phyloP scores from a whole-genome alignment of 1,140 invertebrate genomes.

The Campoletis sonorensis region DNA sequence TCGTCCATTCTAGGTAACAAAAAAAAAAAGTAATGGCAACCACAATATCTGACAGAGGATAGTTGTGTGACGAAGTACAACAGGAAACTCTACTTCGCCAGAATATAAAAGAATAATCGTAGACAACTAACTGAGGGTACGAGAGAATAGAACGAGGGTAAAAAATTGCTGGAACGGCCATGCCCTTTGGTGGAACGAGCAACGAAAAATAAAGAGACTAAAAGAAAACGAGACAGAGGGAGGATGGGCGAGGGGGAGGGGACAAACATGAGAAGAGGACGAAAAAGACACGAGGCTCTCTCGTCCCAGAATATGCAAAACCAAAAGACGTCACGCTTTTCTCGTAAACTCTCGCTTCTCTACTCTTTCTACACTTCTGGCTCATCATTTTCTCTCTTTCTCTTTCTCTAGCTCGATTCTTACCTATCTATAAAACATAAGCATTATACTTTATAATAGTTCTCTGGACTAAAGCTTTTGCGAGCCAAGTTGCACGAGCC shows the following conservation, averaged over 20 bases:
- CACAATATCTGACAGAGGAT: too few species aligned
- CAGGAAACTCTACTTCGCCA: too few species aligned
- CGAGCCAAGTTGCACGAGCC: constrained; percentile 29
- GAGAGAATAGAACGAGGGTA: not conserved
- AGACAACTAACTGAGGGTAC: too few species aligned
- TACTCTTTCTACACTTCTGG: not conserved
- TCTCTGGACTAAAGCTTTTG: constrained; percentile 39
- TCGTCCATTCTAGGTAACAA: too few species aligned
- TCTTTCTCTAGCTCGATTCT: constrained; percentile 29
- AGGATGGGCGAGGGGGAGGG: not conserved
- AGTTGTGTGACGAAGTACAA: too few species aligned
- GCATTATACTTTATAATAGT: constrained; percentile 70
- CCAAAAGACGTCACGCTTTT: constrained; percentile 37
- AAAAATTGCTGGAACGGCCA: constrained; percentile 40
- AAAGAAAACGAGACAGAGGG: too few species aligned
- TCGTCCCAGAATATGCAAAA: constrained; percentile 35
- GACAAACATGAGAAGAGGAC: not conserved
- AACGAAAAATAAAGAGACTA: too few species aligned
- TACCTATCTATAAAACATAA: constrained; percentile 66
- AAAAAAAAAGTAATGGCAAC: too few species aligned
- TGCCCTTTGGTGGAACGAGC: not conserved
- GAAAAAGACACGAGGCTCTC: not conserved
- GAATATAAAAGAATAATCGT: too few species aligned
- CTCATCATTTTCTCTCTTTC: not conserved
- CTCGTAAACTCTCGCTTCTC: constrained; percentile 33